Evolutionary conservation across 2,888 invertebrate genomes (phyloP).

Genomic region (Ypsolopha scabrella): DNA sequence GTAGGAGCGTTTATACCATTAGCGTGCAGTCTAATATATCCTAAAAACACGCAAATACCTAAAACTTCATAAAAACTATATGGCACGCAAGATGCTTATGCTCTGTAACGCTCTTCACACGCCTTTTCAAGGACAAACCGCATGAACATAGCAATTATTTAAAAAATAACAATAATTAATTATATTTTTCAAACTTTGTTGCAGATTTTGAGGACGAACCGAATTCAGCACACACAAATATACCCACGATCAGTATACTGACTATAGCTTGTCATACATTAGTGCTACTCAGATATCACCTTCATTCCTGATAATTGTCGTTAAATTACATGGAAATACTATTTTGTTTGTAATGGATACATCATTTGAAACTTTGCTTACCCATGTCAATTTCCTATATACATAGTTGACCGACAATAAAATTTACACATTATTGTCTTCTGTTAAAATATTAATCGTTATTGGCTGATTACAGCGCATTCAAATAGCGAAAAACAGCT

Average conservation of each 20-base stretch:
- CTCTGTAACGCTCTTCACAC: too few relatives aligned
- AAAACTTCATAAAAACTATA: too few relatives aligned
- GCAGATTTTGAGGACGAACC: constrained; percentile 47
- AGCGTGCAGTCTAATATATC: too few relatives aligned
- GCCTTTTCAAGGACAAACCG: too few relatives aligned
- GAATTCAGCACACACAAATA: background rate
- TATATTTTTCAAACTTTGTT: constrained; percentile 11
- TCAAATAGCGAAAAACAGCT: too few relatives aligned
- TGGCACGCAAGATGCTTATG: too few relatives aligned
- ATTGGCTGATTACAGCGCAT: too few relatives aligned
- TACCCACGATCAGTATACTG: background rate
- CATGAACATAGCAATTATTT: background rate
- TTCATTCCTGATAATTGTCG: constrained; percentile 33
- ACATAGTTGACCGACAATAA: background rate
- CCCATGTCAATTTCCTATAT: too few relatives aligned
- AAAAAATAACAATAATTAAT: background rate
- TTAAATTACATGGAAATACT: background rate
- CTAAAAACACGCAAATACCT: too few relatives aligned
- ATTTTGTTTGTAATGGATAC: background rate
- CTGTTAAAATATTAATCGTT: too few relatives aligned
- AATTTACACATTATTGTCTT: too few relatives aligned
- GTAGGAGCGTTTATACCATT: too few relatives aligned
- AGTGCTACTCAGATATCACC: constrained; percentile 20
- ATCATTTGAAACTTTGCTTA: background rate
- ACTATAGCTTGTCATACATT: constrained; percentile 26